phyloP scores from a whole-genome alignment of 2,113 vertebrate species.

The Ochotona curzoniae region DNA sequence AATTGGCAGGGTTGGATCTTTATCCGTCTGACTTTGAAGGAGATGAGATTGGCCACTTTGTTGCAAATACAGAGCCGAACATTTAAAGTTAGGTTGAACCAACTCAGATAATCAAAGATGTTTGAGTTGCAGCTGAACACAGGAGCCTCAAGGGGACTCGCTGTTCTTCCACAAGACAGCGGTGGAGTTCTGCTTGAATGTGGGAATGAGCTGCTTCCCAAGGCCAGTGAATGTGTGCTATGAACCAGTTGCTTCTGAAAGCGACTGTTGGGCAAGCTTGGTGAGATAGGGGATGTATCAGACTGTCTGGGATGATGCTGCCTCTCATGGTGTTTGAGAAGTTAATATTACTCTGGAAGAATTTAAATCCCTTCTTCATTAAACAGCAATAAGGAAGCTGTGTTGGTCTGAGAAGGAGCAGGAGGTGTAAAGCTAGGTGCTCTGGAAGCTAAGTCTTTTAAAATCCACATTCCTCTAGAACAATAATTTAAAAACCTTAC shows the following conservation, averaged over 20 bases:
- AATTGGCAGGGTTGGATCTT: not conserved
- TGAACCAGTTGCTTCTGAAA: not conserved
- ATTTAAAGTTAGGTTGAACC: not conserved
- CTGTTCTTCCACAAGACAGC: not conserved
- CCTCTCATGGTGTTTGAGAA: conserved; percentile 3
- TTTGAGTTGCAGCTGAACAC: not conserved
- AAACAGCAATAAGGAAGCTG: conserved; percentile 45
- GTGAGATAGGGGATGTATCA: not conserved
- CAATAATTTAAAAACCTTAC: not conserved
- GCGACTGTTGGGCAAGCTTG: not conserved
- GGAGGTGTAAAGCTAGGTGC: conserved; percentile 2
- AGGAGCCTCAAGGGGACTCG: not conserved
- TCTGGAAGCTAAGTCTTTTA: conserved; percentile 44
- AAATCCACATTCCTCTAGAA: conserved; percentile 11
- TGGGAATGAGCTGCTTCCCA: not conserved
- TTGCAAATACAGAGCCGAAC: not conserved
- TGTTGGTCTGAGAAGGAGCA: not conserved
- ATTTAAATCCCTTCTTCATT: conserved; percentile 39
- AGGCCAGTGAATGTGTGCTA: not conserved
- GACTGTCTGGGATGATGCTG: not conserved
- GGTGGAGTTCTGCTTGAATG: not conserved
- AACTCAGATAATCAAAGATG: not conserved
- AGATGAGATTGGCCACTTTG: not conserved
- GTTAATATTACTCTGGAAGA: conserved; percentile 47
- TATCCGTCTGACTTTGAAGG: not conserved